Percentiles rank a stretch among this genome's conserved stretches.
Conservation (phyloP, 35 echinoderm and acorn worm genomes). For the Hemicentrotus pulcherrimus region DNA sequence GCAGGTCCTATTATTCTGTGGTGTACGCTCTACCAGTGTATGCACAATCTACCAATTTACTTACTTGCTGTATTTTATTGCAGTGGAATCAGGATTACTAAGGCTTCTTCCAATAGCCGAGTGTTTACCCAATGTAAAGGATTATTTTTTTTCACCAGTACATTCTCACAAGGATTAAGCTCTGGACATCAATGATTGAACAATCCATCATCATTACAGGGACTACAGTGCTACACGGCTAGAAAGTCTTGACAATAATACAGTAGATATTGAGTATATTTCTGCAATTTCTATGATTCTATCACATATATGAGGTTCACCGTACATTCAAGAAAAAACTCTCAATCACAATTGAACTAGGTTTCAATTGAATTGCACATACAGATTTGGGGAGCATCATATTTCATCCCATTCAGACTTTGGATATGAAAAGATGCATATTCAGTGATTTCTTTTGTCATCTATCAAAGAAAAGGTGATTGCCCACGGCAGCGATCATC, state of each 20-base stretch:
- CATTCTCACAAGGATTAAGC: background rate
- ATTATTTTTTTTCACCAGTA: background rate
- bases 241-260: no score
- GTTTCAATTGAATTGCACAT: background rate
- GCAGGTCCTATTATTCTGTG: background rate
- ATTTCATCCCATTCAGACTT: background rate
- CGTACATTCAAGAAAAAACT: background rate
- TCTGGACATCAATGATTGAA: background rate
- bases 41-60: background rate
- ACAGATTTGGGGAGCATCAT: background rate
- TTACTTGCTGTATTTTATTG: background rate
- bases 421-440: background rate
- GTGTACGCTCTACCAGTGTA: background rate
- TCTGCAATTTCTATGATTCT: no score
- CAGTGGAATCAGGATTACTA: background rate
- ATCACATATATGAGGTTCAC: background rate
- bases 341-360: background rate
- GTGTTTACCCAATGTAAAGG: background rate
- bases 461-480: background rate
- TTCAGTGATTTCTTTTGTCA: background rate
- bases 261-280: no score
- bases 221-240: no score
- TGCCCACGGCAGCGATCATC: background rate
- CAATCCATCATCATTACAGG: background rate
- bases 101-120: background rate